phyloP scores from a whole-genome alignment of 1,140 invertebrate species.

The Diabrotica virgifera region DNA sequence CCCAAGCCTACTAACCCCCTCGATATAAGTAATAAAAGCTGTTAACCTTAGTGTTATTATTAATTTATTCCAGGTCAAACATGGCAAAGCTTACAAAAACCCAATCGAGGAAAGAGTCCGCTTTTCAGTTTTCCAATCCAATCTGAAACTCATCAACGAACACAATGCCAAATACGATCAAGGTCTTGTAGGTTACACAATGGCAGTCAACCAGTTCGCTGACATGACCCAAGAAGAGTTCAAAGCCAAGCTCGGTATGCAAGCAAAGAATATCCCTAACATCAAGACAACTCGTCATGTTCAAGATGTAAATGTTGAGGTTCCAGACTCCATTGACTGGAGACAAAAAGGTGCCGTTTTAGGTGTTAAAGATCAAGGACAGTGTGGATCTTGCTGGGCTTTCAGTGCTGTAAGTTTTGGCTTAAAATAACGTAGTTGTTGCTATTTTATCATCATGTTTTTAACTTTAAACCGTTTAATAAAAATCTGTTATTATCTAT shows the following conservation, averaged over 20 bases:
- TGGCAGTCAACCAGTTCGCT: slow-evolving; percentile 9
- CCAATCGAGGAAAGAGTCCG: background rate
- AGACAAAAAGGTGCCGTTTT: no score
- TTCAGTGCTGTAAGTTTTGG: background rate
- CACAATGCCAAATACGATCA: slow-evolving; percentile 10
- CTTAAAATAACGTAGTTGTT: background rate
- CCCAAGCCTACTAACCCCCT: no score
- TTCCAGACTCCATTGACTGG: background rate
- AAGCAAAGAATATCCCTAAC: background rate
- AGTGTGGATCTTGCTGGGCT: no score
- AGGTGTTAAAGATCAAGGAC: no score
- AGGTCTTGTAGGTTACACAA: background rate
- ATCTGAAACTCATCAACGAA: background rate
- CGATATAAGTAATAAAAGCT: no score
- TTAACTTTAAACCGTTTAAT: background rate
- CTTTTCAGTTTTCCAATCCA: background rate
- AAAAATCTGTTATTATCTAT: no score
- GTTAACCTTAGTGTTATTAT: no score
- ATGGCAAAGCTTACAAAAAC: background rate
- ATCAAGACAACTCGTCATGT: background rate
- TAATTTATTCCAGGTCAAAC: background rate
- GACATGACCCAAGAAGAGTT: slow-evolving; percentile 10
- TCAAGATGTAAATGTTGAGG: background rate
- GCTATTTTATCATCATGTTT: background rate
- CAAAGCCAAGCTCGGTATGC: background rate